Conservation (phyloP, 2,888 invertebrate genomes). For the Sphaeridia pumilis region DNA sequence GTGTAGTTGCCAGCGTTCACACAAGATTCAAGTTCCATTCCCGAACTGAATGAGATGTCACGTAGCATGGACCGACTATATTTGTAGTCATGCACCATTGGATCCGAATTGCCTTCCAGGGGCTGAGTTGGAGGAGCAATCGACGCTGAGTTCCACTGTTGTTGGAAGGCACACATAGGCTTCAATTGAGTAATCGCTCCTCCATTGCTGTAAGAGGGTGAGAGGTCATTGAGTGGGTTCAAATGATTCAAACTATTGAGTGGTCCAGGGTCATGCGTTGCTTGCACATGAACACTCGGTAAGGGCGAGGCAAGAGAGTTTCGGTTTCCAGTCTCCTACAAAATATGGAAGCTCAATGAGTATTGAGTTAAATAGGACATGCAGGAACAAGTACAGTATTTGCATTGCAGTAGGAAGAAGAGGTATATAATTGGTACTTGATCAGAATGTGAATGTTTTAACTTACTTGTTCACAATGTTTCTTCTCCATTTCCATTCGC, state of each 20-base stretch:
- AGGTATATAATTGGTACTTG: too few relatives aligned
- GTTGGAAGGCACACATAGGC: slow-evolving; percentile 29
- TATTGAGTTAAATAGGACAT: too few relatives aligned
- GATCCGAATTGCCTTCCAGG: slow-evolving; percentile 5
- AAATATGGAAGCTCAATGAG: background rate
- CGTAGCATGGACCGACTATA: slow-evolving; percentile 42
- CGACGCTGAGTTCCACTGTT: slow-evolving; percentile 16
- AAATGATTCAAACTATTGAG: slow-evolving; percentile 8
- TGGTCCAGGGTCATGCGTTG: slow-evolving; percentile 7
- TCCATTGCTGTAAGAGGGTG: slow-evolving; percentile 8
- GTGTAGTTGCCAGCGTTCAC: slow-evolving; percentile 55
- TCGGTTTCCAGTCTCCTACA: background rate
- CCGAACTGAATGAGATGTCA: slow-evolving; percentile 44
- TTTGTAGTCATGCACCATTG: slow-evolving; percentile 16
- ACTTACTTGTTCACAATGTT: slow-evolving; percentile 41
- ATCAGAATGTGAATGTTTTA: too few relatives aligned
- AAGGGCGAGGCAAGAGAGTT: slow-evolving; percentile 1
- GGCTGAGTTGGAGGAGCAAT: background rate
- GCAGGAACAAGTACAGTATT: too few relatives aligned
- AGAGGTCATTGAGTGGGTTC: slow-evolving; percentile 7
- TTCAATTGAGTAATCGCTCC: slow-evolving; percentile 19
- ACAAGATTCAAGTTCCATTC: slow-evolving; percentile 53
- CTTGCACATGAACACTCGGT: slow-evolving; percentile 4
- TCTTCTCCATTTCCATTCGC: slow-evolving; percentile 79
- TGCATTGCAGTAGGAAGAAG: too few relatives aligned